Base-by-base conservation (phyloP, 2,888 invertebrate species). In the Mystacides longicornis region DNA sequence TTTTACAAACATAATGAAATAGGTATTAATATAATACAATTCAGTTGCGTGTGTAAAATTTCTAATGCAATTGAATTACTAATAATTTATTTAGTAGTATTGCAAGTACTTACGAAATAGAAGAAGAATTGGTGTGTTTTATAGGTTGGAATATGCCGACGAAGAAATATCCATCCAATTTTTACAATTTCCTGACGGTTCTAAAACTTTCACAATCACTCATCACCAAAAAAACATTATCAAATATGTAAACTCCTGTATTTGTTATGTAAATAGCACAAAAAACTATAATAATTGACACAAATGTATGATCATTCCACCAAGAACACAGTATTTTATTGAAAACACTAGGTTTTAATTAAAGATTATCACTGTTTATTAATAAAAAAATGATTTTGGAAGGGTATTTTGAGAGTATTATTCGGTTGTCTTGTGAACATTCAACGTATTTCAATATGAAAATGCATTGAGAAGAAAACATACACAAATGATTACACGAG, bases 231-330 rank as follows among this genome's bases (percentile, higher is more conserved):
- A 14, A 37, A 37, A n/a, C n/a, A n/a, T 7, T 37, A 37, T 37
- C 37, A 37, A 37, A 37, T 37, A 37, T 37, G 16, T 37, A 37
- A 37, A 3, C 37, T n/a, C n/a, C 31, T 42, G 45, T 54, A 33
- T 42, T 53, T 55, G 42, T 57, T 57, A 54, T 57, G 54, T 51
- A 57, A 57, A 57, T 54, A 51, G 48, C 52, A 57, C 57, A 50
- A 54, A 54, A 57, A 57, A n/a, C n/a, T n/a, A n/a, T 54, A 57
- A 57, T 37, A 37, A 37, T 52, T 57, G 57, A 57, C 57, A 57
- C 57, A 37, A 57, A 57, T 57, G 49, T 54, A 54, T 51, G 23
- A 54, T 57, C 57, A 54, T 54, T 51, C 54, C 49, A 50, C 49
- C 51, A 51, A 51, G 50, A 37, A 37, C 16, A n/a, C 47, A 43